Conservation (phyloP, 2,888 invertebrate species). For the Argyra leucocephala region DNA sequence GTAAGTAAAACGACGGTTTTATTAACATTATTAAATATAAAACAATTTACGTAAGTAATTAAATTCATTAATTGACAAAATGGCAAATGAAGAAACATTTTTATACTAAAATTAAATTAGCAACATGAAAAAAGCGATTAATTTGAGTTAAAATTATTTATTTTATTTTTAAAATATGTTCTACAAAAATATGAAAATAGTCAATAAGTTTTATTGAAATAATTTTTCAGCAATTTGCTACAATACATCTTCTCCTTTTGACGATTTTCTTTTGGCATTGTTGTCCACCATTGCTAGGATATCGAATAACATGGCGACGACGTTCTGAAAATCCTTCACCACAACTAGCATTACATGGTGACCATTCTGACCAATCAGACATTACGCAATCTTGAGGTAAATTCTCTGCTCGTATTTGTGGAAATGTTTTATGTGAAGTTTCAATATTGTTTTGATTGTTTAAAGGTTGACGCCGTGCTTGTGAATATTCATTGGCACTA, state of each 20-base stretch:
- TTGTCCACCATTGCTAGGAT: constrained; percentile 36
- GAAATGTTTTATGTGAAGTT: constrained; percentile 18
- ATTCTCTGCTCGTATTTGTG: constrained; percentile 22
- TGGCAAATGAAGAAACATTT: no score
- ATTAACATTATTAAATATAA: no score
- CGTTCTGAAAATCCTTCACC: constrained; percentile 63
- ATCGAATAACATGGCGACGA: constrained; percentile 34
- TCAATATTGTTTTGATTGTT: neutral
- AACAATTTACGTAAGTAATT: no score
- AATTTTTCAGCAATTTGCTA: constrained; percentile 30
- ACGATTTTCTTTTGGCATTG: constrained; percentile 36
- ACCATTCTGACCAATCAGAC: constrained; percentile 76
- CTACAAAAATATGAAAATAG: no score
- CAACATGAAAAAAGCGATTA: no score
- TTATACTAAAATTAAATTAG: no score
- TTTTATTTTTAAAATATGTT: no score
- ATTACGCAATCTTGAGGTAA: constrained; percentile 57
- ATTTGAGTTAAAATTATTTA: no score
- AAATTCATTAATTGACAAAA: no score
- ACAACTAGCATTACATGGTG: constrained; percentile 69
- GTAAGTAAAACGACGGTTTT: no score
- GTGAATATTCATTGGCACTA: constrained; percentile 13
- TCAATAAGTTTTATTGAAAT: no score
- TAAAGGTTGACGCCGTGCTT: constrained; percentile 8
- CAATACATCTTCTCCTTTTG: constrained; percentile 37